Base-by-base conservation (phyloP, 2,113 vertebrate genomes). In the Syrmaticus mikado region DNA sequence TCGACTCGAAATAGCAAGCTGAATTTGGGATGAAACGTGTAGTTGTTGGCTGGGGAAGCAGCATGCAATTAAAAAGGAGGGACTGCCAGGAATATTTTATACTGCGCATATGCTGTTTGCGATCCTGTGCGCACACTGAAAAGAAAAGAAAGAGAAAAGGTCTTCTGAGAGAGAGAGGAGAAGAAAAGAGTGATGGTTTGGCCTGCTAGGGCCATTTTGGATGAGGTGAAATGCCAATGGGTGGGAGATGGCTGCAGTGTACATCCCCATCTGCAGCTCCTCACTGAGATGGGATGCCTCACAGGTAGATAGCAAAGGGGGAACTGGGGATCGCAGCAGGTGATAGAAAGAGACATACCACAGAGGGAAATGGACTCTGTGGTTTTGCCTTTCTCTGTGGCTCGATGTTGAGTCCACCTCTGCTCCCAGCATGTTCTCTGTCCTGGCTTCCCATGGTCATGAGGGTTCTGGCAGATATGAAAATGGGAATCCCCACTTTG, bases 1-100 rank as follows among this genome's bases (percentile, higher is more conserved):
- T 95, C 5, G 46, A 84, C 97, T 95, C 94, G 97, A 98, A 98
- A 98, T 98, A 98, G 97, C 97, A 90, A 76, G 92, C 95, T 94
- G 97, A 96, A 97, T 97, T 98, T 85, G 96, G 97, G 97, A 96
- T 97, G 93, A 93, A 98, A 97, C 34, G 96, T 92, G 82, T 87
- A 85, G 93, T 95, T 97, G 96, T 95, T 98, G 96, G 97, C 98
- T 98, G 95, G 91, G 97, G 96, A 97, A 95, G 96, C 96, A 12
- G 95, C 95, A 97, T 97, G 98, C 97, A 82, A 96, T 95, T 97
- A 96, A 95, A 97, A 94, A 96, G 86, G 85, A 97, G 94, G 97
- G 93, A 94, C 82, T 97, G 98, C 97, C 97, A 98, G 97, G 96
- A 95, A 97, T 96, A 96, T 90, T 95, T 96, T 92, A 94, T 88